Percentiles rank a stretch among this genome's conserved stretches.
Conservation (phyloP, 2,797 vertebrate genomes). For the Ataeniobius toweri region DNA sequence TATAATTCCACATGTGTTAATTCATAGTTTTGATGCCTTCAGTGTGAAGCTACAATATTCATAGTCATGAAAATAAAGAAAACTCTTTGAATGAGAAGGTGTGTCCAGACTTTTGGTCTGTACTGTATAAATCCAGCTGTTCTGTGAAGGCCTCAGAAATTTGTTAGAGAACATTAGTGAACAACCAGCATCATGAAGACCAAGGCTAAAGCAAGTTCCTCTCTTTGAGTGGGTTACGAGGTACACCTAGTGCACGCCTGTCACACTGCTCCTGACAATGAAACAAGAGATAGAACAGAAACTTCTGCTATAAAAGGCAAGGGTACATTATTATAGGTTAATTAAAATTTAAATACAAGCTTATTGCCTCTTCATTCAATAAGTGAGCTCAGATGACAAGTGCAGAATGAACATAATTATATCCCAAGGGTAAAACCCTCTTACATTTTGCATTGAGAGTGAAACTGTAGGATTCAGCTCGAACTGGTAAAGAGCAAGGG, state of each 20-base stretch:
- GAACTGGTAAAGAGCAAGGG: constrained; percentile 19
- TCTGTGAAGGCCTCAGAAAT: too few relatives aligned
- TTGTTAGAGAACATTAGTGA: too few relatives aligned
- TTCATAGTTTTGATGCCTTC: too few relatives aligned
- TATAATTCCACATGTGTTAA: too few relatives aligned
- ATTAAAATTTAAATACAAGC: constrained; percentile 68
- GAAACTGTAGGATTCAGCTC: constrained; percentile 37
- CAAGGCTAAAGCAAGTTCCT: neutral
- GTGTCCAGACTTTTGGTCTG: too few relatives aligned
- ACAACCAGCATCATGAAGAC: too few relatives aligned
- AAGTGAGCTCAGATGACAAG: constrained; percentile 49
- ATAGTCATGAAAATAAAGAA: too few relatives aligned
- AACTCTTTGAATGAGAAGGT: too few relatives aligned
- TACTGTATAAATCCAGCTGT: too few relatives aligned
- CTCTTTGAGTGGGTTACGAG: constrained; percentile 4
- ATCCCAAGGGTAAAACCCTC: constrained; percentile 52
- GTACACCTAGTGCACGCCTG: neutral
- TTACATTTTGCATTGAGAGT: constrained; percentile 35
- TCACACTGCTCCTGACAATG: constrained; percentile 24
- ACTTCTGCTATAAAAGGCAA: constrained; percentile 34
- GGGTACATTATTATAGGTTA: constrained; percentile 46
- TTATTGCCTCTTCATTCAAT: constrained; percentile 62
- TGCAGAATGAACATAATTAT: constrained; percentile 66
- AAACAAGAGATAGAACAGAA: constrained; percentile 12
- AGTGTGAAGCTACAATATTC: too few relatives aligned